Conservation (phyloP, 2,888 invertebrate genomes). For the Lacanobia oleracea region DNA sequence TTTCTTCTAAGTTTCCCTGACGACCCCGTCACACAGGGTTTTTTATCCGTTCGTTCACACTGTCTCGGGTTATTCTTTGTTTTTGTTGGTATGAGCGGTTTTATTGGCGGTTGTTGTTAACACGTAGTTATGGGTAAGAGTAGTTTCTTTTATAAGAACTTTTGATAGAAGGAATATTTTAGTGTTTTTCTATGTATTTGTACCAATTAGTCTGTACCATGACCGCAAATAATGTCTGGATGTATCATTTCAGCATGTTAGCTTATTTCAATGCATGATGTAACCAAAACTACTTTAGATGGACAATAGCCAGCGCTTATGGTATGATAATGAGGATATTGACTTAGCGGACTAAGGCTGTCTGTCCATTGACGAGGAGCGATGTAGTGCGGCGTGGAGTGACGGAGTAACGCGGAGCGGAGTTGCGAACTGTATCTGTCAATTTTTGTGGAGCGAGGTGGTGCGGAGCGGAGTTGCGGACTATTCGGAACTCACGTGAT, state of each 20-base stretch:
- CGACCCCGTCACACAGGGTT: slow-evolving; percentile 50
- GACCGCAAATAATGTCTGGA: too few relatives aligned
- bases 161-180: too few relatives aligned
- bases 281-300: slow-evolving; percentile 22
- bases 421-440: too few relatives aligned
- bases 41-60: slow-evolving; percentile 61
- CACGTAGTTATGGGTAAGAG: background rate
- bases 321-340: slow-evolving; percentile 15
- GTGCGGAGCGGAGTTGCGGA: too few relatives aligned
- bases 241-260: background rate
- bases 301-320: background rate
- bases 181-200: too few relatives aligned
- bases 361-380: too few relatives aligned
- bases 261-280: background rate
- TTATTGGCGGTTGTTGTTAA: slow-evolving; percentile 15
- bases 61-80: slow-evolving; percentile 26
- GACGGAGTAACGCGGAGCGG: too few relatives aligned
- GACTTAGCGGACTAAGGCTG: slow-evolving; percentile 1
- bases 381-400: too few relatives aligned
- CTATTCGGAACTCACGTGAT: too few relatives aligned
- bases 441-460: too few relatives aligned
- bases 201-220: too few relatives aligned
- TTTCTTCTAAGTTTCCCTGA: slow-evolving; percentile 28
- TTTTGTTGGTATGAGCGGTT: background rate
- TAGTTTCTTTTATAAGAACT: background rate